Evolutionary conservation across 2,797 vertebrate genomes (phyloP), one percentile per base, ranked within the genome.

Genomic region (Thaleichthys pacificus): DNA sequence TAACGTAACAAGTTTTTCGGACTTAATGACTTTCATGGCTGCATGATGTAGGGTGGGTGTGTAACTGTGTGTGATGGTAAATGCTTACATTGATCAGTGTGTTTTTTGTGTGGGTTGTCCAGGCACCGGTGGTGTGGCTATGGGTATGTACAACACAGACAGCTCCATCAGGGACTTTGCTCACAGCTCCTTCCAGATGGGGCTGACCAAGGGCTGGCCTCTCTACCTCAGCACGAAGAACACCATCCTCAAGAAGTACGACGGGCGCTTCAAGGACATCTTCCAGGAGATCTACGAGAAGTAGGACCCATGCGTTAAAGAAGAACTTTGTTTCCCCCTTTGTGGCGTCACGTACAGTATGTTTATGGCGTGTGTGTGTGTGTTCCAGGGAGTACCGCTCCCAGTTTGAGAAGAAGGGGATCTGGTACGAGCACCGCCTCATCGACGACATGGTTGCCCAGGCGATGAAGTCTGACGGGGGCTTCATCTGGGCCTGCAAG

Each of bases 401-500:
- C 67, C 79, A 97, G 68, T 99, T 96, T 85, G 96, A 98, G 86
- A 94, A 93, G 69, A 94, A 94, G 78, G 94, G 95, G 11, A 99
- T 99, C 90, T 98, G 95, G 96, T 99, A 99, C 47, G 97, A 99
- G 78, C 97, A 99, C 75, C 93, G 97, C 5, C 95, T 99, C 66
- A 99, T 99, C 17, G 97, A 99, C 51, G 97, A 99, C 87, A 99
- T 99, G 98, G 98, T 99, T 89, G 98, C 98, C 72, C 97, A 99
- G 90, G 96, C 94, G 56, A 90, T 99, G 93, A 99, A 99, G 76
- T 99, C 98, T 0, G 98, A 99, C 42, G 98, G 98, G 26, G 98
- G 98, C 38, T 99, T 99, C 89, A 97, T 99, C 71, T 99, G 97
- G 98, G 97, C 97, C 80, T 99, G 98, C 84, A 99, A 99, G 89